phyloP scores from a whole-genome alignment of 1,140 invertebrate species.

The Drosophila sproati region DNA sequence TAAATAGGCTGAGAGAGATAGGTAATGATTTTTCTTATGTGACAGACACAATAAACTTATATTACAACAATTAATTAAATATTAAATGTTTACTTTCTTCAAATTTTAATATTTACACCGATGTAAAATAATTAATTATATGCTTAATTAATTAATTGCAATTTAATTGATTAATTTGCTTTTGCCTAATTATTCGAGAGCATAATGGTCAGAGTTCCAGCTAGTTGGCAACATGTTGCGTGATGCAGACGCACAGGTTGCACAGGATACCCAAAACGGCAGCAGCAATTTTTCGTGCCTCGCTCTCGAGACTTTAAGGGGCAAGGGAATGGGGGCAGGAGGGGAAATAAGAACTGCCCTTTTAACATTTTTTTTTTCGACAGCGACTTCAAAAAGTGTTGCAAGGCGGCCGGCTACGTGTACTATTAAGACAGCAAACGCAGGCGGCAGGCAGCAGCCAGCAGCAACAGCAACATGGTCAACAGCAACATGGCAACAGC shows the following conservation, averaged over 20 bases:
- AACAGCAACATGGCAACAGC: conserved; percentile 41
- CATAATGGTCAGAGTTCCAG: not conserved
- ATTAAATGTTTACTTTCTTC: too few relatives aligned
- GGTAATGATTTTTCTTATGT: too few relatives aligned
- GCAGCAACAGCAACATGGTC: conserved; percentile 49
- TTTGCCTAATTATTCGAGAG: too few relatives aligned
- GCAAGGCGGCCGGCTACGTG: conserved; percentile 49
- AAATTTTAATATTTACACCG: too few relatives aligned
- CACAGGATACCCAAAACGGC: conserved; percentile 2
- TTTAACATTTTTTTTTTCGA: not conserved
- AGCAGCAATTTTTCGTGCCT: not conserved
- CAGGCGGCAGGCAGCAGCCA: conserved; percentile 35
- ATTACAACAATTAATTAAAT: too few relatives aligned
- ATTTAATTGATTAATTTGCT: too few relatives aligned
- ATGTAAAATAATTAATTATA: too few relatives aligned
- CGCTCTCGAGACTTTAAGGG: not conserved
- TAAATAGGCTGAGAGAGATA: too few relatives aligned
- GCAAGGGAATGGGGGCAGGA: not conserved
- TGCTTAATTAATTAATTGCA: too few relatives aligned
- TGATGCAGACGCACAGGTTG: conserved; percentile 14
- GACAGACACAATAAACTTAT: too few relatives aligned
- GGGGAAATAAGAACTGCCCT: conserved; percentile 1
- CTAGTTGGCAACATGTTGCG: conserved; percentile 34
- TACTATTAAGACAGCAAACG: conserved; percentile 63
- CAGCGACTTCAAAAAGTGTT: conserved; percentile 37